Base-by-base conservation (phyloP, 2,113 vertebrate genomes). In the Psittacara wagleri region DNA sequence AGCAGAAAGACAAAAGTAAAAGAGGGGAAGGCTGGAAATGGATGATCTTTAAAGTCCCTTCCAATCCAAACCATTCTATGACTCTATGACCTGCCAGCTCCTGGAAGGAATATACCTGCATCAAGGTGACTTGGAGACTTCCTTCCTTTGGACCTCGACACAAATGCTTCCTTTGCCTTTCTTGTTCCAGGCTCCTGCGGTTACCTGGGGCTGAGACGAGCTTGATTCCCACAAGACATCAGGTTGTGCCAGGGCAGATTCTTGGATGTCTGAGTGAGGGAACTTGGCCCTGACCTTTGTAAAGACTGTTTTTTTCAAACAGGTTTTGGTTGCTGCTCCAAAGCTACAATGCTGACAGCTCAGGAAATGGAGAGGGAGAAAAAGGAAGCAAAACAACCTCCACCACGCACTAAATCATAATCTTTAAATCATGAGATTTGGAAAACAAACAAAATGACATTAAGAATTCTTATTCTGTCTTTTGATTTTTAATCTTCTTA, bases 401-500 rank as follows among this genome's bases (percentile, higher is more conserved):
- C 33, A 3, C 37, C 63, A 18, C 9, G 6, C 31, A 25, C 37
- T 46, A 75, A 76, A 52, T 52, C 6, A 11, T 68, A 33, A 43
- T 59, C 67, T 77, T 88, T 63, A 70, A 51, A 88, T 46, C 5
- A 8, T 17, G 57, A 90, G 87, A 64, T 90, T 4, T 90, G 35
- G 85, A 80, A 93, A 94, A 75, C 72, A 92, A 93, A 84, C 61
- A 74, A 82, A 90, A 75, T 41, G 14, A 74, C 49, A 24, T 74
- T 66, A 74, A 54, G 17, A 14, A 25, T 72, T 95, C 80, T 86
- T 93, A 54, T 64, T 80, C 59, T 82, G 18, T 52, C 66, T 43
- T 94, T 83, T 91, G 29, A 37, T 57, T 95, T 94, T 76, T 83
- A 94, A 79, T 94, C 90, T 75, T 85, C 61, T 79, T 92, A 57